These are phyloP conservation scores for Popillia japonica DNA, from an alignment of 1,140 invertebrate genomes.

Conservation along the genomic window DNA sequence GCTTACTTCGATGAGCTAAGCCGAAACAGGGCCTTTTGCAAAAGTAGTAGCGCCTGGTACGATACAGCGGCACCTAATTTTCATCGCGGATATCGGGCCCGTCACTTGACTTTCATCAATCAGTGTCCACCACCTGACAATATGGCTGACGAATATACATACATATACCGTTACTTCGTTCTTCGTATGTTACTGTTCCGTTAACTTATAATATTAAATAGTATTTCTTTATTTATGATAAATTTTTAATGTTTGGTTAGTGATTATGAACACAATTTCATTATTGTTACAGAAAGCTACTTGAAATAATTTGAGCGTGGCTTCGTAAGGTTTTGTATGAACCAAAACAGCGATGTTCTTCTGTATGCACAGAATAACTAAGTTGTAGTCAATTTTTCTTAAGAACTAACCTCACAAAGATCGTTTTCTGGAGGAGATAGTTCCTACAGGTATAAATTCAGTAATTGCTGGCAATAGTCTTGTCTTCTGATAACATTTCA, in stretches of 20 bases:
- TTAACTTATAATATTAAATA: too few species aligned
- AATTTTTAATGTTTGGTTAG: background rate
- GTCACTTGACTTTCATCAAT: slow-evolving; percentile 41
- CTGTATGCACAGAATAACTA: too few species aligned
- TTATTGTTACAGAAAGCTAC: background rate
- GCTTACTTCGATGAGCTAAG: slow-evolving; percentile 18
- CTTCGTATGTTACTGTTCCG: background rate
- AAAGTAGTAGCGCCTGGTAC: slow-evolving; percentile 35
- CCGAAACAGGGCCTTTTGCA: slow-evolving; percentile 28
- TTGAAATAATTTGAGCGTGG: background rate
- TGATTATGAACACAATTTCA: background rate
- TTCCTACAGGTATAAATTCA: too few species aligned
- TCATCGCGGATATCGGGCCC: slow-evolving; percentile 37
- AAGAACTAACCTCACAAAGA: too few species aligned
- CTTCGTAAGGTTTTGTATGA: too few species aligned
- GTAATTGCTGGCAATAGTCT: too few species aligned
- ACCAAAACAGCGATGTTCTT: too few species aligned
- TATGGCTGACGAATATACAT: slow-evolving; percentile 29
- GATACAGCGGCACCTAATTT: slow-evolving; percentile 21
- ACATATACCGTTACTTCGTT: slow-evolving; percentile 17
- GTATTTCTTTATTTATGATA: too few species aligned
- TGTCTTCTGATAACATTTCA: too few species aligned
- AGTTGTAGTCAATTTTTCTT: too few species aligned
- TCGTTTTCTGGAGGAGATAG: too few species aligned
- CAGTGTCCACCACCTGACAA: slow-evolving; percentile 43